Percentiles rank a stretch among this genome's conserved stretches.
phyloP scores from a whole-genome alignment of 2,797 vertebrate species.

The Schizopygopsis pylzovi region DNA sequence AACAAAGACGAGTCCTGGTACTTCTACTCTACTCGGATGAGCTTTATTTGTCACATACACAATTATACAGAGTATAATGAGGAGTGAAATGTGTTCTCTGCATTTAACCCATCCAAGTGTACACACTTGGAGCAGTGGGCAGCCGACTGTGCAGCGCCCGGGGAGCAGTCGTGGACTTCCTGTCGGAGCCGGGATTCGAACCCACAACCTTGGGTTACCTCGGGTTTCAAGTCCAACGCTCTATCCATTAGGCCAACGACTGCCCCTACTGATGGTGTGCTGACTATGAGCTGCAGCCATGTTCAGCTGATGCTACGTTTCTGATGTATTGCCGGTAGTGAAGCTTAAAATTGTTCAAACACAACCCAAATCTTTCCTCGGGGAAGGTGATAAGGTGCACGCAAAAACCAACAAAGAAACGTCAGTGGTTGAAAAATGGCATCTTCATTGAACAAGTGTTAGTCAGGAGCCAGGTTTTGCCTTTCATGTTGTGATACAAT shows the following conservation, averaged over 20 bases:
- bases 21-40: not conserved
- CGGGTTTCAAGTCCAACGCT: too few species aligned
- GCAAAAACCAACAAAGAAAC: not conserved
- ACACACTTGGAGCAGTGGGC: too few species aligned
- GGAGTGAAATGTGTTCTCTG: too few species aligned
- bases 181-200: too few species aligned
- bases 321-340: not conserved
- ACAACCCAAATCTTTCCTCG: not conserved
- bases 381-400: not conserved
- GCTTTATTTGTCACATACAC: too few species aligned
- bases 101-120: too few species aligned
- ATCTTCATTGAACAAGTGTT: not conserved
- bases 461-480: too few species aligned
- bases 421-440: not conserved
- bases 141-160: too few species aligned
- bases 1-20: not conserved
- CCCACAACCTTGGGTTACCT: too few species aligned
- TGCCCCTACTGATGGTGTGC: not conserved
- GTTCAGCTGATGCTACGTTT: not conserved
- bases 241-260: too few species aligned
- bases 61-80: too few species aligned
- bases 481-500: not conserved
- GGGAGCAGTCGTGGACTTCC: too few species aligned
- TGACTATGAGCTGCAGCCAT: not conserved
- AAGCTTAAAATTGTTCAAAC: conserved; percentile 25